A percentile compares a stretch with the other conserved stretches of the same genome.
phyloP scores from a whole-genome alignment of 1,140 invertebrate genomes.

The Ruditapes philippinarum region DNA sequence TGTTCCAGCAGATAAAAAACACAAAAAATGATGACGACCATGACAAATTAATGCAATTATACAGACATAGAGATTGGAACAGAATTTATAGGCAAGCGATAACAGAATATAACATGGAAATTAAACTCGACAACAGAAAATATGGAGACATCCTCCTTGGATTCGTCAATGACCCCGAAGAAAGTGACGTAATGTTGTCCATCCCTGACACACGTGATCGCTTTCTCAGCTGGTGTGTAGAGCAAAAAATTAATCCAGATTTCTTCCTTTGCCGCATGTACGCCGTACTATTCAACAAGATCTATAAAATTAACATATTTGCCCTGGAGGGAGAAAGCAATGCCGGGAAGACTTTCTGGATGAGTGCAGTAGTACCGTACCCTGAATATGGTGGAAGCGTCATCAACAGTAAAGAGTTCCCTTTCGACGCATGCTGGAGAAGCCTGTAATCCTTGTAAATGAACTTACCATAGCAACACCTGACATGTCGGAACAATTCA shows the following conservation, averaged over 20 bases:
- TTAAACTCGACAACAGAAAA: not conserved
- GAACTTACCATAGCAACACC: constrained; percentile 10
- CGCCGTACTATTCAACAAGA: not conserved
- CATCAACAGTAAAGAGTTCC: constrained; percentile 33
- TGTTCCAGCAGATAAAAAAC: too few species aligned
- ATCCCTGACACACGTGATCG: not conserved
- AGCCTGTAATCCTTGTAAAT: constrained; percentile 11
- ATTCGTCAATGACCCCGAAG: not conserved
- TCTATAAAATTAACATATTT: constrained; percentile 13
- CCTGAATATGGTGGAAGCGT: not conserved
- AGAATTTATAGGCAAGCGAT: not conserved
- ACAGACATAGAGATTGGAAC: too few species aligned
- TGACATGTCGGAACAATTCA: too few species aligned
- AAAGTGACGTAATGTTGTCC: not conserved
- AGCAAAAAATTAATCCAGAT: too few species aligned
- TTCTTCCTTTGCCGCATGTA: not conserved
- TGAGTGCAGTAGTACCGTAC: not conserved
- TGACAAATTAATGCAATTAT: too few species aligned
- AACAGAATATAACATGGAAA: too few species aligned
- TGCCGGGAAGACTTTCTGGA: constrained; percentile 20
- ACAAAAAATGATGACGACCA: too few species aligned
- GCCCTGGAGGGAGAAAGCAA: not conserved
- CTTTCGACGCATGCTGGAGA: not conserved
- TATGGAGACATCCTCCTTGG: not conserved
- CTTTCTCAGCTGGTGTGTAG: not conserved